These are phyloP conservation scores for Sardina pilchardus DNA, from an alignment of 2,113 vertebrate genomes.

Conservation along the genomic window DNA sequence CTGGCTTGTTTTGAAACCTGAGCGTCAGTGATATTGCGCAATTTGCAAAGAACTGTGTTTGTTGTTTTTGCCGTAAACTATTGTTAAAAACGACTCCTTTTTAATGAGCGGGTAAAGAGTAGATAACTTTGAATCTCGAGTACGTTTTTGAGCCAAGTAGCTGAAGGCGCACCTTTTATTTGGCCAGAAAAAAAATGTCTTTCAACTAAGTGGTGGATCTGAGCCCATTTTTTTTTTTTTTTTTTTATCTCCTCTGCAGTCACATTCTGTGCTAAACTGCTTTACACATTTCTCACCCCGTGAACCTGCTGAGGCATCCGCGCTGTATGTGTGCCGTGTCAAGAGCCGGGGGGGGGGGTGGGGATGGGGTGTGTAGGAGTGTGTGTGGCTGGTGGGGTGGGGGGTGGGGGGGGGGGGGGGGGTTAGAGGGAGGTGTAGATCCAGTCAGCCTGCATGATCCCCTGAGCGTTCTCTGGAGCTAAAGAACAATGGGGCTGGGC, in stretches of 20 bases:
- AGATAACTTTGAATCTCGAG: constrained; percentile 45
- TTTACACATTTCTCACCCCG: constrained; percentile 30
- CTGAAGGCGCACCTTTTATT: neutral
- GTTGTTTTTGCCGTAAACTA: neutral
- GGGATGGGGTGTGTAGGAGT: neutral
- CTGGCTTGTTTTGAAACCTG: constrained; percentile 38
- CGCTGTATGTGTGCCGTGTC: neutral
- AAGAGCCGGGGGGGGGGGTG: neutral
- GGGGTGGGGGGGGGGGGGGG: constrained; percentile 42
- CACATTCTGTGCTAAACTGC: constrained; percentile 13
- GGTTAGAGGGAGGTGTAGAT: neutral
- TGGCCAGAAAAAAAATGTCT: neutral
- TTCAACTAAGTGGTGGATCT: neutral
- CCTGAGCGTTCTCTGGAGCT: constrained; percentile 11
- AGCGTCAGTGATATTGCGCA: constrained; percentile 54
- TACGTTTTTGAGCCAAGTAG: neutral
- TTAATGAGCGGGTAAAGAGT: constrained; percentile 38
- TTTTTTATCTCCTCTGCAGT: neutral
- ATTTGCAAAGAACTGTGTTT: constrained; percentile 39
- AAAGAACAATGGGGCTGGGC: constrained; percentile 59
- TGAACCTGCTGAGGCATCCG: constrained; percentile 27
- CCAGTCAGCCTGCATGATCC: constrained; percentile 29
- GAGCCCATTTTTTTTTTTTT: neutral
- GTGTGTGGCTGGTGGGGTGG: constrained; percentile 41
- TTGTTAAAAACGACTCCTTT: constrained; percentile 38